A percentile compares a stretch with the other conserved stretches of the same genome.
Conservation (phyloP, 2,797 vertebrate species). For the Spheniscus humboldti region DNA sequence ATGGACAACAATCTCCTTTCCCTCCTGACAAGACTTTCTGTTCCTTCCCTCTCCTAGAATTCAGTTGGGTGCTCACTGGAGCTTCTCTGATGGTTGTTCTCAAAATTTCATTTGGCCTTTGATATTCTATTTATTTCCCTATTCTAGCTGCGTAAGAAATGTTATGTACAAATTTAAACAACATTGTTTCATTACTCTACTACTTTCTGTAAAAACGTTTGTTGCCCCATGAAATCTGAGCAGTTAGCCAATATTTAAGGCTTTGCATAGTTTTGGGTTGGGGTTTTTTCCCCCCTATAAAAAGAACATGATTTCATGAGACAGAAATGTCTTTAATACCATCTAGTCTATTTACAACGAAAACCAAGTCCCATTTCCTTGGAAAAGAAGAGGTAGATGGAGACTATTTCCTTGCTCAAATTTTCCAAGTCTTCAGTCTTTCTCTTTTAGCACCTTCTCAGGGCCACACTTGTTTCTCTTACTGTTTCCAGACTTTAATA, state of each 20-base stretch:
- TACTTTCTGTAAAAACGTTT: not conserved
- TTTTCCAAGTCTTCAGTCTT: not conserved
- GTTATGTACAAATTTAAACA: not conserved
- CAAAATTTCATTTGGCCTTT: not conserved
- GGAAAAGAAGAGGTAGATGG: not conserved
- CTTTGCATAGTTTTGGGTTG: not conserved
- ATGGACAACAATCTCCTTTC: not conserved
- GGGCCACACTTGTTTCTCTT: not conserved
- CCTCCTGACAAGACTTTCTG: not conserved
- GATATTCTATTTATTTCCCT: not conserved
- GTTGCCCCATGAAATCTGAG: not conserved
- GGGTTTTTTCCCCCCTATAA: not conserved
- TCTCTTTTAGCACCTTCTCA: not conserved
- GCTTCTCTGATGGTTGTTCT: not conserved
- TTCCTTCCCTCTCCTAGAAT: not conserved
- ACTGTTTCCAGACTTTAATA: not conserved
- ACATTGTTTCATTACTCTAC: not conserved
- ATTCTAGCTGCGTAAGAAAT: not conserved
- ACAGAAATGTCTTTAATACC: not conserved
- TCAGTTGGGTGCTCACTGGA: not conserved
- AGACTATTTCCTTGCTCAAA: not conserved
- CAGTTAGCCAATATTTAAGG: not conserved
- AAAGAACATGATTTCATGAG: not conserved
- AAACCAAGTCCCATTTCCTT: not conserved
- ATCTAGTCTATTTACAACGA: not conserved